Evolutionary conservation across 1,140 invertebrate species (phyloP), one percentile per base, ranked within the genome.

Genomic region (Zeugodacus cucurbitae): DNA sequence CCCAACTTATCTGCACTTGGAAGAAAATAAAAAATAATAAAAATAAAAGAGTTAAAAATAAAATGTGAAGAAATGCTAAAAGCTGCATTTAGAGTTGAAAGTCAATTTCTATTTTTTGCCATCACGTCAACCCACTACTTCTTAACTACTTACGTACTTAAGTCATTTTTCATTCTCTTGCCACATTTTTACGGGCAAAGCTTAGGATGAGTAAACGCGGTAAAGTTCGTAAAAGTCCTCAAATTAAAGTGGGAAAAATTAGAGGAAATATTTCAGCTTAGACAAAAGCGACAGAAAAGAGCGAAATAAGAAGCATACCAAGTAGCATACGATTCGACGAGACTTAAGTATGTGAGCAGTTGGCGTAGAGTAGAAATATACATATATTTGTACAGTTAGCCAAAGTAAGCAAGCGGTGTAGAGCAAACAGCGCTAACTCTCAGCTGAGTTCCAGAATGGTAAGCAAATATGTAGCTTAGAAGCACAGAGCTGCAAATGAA

Each of bases 191-290:
- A 62, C 58, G 58, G 22, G 11, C 74, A 54, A 48, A 44, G 41
- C 74, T 37, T 54, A 82, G 41, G 48, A 48, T 54, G 48, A 54
- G 48, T 54, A 54, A 82, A 48, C 34, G 37, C 74, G 74, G 37
- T 82, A 34, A 82, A 82, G 74, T 82, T 82, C 44, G 74, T 48
- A 82, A 82, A 82, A 82, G 74, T 82, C 48, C 74, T 44, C 74
- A 82, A 82, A 82, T 82, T 82, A 82, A 82, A 82, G 74, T 82
- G 41, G n/a, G n/a, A n/a, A n/a, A n/a, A n/a, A n/a, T n/a, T n/a
- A n/a, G n/a, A n/a, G n/a, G n/a, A n/a, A n/a, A n/a, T 82, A 82
- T 82, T 82, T 82, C 29, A 48, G 74, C 41, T 82, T 82, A 82
- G 67, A 32, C 67, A 41, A 74, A 74, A 32, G 67, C 34, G 34